Conservation (phyloP, 2,113 vertebrate genomes). For the Penelope pileata region DNA sequence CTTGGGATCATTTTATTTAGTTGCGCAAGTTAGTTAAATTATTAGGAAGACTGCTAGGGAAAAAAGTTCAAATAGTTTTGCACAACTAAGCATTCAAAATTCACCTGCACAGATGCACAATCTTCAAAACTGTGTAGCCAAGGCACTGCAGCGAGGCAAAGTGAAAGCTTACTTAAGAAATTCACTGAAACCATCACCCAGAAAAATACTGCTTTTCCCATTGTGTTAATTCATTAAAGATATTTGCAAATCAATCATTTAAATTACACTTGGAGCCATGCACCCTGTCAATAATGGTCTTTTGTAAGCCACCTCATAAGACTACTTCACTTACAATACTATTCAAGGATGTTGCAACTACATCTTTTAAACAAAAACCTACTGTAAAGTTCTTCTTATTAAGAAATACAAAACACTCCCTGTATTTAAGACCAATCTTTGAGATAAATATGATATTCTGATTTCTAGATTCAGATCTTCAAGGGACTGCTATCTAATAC, state of each 20-base stretch:
- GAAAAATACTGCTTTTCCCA: neutral
- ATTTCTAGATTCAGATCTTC: neutral
- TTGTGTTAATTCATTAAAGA: neutral
- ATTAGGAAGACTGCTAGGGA: neutral
- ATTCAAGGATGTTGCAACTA: neutral
- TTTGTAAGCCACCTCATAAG: neutral
- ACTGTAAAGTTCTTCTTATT: neutral
- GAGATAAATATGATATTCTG: neutral
- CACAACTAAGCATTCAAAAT: fast-evolving
- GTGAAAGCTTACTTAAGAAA: neutral
- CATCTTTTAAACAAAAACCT: neutral
- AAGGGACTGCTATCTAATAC: neutral
- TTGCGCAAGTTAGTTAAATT: neutral
- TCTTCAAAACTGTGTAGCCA: neutral
- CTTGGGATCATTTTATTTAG: neutral
- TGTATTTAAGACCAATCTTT: neutral
- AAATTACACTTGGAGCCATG: neutral
- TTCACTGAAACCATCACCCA: neutral
- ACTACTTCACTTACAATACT: neutral
- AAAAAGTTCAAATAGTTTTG: neutral
- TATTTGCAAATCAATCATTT: neutral
- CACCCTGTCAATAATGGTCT: neutral
- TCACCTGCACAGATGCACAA: neutral
- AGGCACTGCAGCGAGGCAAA: neutral
- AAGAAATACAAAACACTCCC: neutral